Conservation (phyloP, 2,888 invertebrate genomes). For the Dynastes grantii region DNA sequence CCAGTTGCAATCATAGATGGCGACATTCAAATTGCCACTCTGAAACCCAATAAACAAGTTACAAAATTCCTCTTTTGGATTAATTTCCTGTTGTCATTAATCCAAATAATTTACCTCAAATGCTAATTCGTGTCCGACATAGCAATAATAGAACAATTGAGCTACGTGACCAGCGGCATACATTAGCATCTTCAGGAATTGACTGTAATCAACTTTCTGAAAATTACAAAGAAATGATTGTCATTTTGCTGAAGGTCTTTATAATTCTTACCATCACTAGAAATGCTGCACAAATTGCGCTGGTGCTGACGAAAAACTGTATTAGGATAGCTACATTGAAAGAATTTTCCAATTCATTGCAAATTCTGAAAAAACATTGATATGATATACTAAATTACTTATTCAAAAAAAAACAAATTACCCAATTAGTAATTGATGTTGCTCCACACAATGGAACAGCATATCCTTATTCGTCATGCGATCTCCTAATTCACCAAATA, state of each 20-base stretch:
- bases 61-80: neutral
- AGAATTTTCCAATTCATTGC: conserved; percentile 55
- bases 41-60: conserved; percentile 33
- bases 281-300: conserved; percentile 55
- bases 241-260: neutral
- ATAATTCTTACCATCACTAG: conserved; percentile 49
- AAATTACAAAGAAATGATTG: neutral
- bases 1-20: conserved; percentile 52
- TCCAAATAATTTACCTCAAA: conserved; percentile 25
- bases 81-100: neutral
- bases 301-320: conserved; percentile 54
- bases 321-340: conserved; percentile 52
- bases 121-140: conserved; percentile 45
- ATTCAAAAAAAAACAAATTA: conserved; percentile 36
- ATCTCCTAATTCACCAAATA: conserved; percentile 39
- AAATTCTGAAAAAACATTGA: conserved; percentile 51
- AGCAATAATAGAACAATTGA: conserved; percentile 48
- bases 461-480: conserved; percentile 47
- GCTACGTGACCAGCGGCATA: conserved; percentile 42
- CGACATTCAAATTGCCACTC: conserved; percentile 49
- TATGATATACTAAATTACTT: neutral
- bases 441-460: conserved; percentile 53
- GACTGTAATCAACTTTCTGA: conserved; percentile 38
- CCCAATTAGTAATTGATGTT: conserved; percentile 55
- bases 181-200: conserved; percentile 39